Conservation (phyloP, 2,113 vertebrate species). For the Egretta garzetta region DNA sequence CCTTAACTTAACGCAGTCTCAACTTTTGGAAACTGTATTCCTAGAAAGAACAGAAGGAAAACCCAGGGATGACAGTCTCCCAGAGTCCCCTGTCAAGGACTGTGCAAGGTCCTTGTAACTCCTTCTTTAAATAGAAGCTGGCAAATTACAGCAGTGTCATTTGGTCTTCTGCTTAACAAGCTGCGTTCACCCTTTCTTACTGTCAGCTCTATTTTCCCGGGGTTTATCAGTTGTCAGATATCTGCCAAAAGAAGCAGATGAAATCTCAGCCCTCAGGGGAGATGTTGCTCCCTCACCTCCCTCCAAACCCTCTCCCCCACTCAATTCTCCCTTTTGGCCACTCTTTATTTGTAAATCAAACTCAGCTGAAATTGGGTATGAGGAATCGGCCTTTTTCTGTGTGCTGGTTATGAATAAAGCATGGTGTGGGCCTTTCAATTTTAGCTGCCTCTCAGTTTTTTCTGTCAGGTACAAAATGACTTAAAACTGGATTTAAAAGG, state of each 20-base stretch:
- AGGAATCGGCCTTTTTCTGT: not conserved
- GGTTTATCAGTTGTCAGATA: slow-evolving; percentile 54
- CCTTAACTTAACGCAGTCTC: not conserved
- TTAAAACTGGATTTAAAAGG: not conserved
- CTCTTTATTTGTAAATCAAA: slow-evolving; percentile 42
- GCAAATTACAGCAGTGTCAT: slow-evolving; percentile 50
- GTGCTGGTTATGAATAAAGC: slow-evolving; percentile 25
- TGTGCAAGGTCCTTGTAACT: slow-evolving; percentile 18
- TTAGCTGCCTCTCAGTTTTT: not conserved
- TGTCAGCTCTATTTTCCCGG: slow-evolving; percentile 28
- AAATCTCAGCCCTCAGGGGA: slow-evolving; percentile 42
- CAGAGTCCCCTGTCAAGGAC: slow-evolving; percentile 22
- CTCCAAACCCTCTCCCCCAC: not conserved
- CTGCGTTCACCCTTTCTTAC: slow-evolving; percentile 29
- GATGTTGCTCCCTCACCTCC: not conserved
- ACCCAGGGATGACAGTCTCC: not conserved
- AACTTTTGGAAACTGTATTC: not conserved
- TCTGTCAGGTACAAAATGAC: not conserved
- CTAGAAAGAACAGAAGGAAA: slow-evolving; percentile 2
- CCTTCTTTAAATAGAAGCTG: slow-evolving; percentile 53
- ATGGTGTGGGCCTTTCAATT: not conserved
- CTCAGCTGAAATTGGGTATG: slow-evolving; percentile 25
- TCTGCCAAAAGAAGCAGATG: slow-evolving; percentile 51
- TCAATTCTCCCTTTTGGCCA: not conserved
- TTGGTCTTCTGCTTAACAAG: slow-evolving; percentile 58